Evolutionary conservation across 1,140 invertebrate species (phyloP).

Genomic region (Drosophila takahashii): DNA sequence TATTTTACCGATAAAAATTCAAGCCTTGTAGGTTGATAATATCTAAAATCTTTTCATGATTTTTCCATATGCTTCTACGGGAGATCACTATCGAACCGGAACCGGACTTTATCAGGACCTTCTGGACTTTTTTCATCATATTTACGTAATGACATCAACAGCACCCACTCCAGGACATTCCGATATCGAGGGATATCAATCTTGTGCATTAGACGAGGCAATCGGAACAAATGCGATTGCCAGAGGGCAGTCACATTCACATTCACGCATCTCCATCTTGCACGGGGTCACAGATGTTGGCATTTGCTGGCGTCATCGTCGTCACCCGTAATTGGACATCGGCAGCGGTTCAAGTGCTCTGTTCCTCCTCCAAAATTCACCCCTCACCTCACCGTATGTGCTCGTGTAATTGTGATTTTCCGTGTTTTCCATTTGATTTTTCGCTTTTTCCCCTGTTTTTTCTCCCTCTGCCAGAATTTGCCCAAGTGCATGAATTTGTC

Average conservation of each 20-base stretch:
- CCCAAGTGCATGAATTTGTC: conserved; percentile 60
- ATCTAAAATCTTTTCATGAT: not conserved
- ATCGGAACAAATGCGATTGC: conserved; percentile 51
- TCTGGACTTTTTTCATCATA: conserved; percentile 9
- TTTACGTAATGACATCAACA: conserved; percentile 23
- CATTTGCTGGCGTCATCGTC: conserved; percentile 64
- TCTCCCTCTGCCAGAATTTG: conserved; percentile 5
- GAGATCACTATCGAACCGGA: conserved; percentile 1
- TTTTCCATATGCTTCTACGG: conserved; percentile 4
- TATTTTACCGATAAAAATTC: not conserved
- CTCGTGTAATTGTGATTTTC: conserved; percentile 67
- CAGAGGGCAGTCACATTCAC: conserved; percentile 66
- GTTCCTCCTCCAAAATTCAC: conserved; percentile 8
- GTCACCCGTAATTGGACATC: conserved; percentile 71
- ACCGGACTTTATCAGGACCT: not conserved
- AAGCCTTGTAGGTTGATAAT: not conserved
- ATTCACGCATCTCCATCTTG: conserved; percentile 55
- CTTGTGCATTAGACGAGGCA: conserved; percentile 51
- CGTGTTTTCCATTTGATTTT: conserved; percentile 77
- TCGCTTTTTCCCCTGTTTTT: conserved; percentile 25
- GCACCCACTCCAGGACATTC: conserved; percentile 1
- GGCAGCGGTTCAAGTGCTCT: conserved; percentile 45
- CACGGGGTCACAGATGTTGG: conserved; percentile 75
- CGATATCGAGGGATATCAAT: conserved; percentile 63
- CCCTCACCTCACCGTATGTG: conserved; percentile 35